Percentiles rank a stretch among this genome's conserved stretches.
Conservation (phyloP, 2,888 invertebrate genomes). For the Eupithecia inturbata region DNA sequence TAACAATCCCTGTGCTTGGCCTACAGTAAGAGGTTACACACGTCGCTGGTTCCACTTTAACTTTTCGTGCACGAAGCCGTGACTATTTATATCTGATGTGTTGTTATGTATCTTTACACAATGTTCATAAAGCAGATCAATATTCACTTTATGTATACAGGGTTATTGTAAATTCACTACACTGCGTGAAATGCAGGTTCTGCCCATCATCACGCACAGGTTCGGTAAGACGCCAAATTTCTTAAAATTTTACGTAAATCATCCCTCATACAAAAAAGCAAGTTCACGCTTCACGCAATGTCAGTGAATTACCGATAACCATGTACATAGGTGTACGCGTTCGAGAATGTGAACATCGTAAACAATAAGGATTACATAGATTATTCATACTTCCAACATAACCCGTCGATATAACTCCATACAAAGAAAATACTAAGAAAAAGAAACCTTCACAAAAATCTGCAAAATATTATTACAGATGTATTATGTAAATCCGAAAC, state of each 20-base stretch:
- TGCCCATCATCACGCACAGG: too few species aligned
- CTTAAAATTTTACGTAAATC: too few species aligned
- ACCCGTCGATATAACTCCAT: background rate
- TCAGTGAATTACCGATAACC: background rate
- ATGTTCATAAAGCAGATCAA: background rate
- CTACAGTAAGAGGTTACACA: background rate
- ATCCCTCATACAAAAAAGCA: too few species aligned
- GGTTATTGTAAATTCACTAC: too few species aligned
- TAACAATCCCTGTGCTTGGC: too few species aligned
- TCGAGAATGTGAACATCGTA: background rate
- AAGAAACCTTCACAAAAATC: background rate
- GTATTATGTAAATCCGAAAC: conserved; percentile 40
- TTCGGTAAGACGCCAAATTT: too few species aligned
- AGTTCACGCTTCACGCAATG: too few species aligned
- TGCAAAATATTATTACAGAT: conserved; percentile 25
- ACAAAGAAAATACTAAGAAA: conserved; percentile 1
- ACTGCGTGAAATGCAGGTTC: too few species aligned
- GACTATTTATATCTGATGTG: background rate
- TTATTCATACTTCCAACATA: background rate
- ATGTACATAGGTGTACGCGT: too few species aligned
- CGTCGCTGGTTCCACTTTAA: background rate
- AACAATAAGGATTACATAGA: background rate
- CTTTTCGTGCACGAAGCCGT: background rate
- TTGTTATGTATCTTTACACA: background rate
- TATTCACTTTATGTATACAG: background rate